Evolutionary conservation across 2,113 vertebrate genomes (phyloP), one percentile per base, ranked within the genome.

Genomic region (Thamnaconus septentrionalis): DNA sequence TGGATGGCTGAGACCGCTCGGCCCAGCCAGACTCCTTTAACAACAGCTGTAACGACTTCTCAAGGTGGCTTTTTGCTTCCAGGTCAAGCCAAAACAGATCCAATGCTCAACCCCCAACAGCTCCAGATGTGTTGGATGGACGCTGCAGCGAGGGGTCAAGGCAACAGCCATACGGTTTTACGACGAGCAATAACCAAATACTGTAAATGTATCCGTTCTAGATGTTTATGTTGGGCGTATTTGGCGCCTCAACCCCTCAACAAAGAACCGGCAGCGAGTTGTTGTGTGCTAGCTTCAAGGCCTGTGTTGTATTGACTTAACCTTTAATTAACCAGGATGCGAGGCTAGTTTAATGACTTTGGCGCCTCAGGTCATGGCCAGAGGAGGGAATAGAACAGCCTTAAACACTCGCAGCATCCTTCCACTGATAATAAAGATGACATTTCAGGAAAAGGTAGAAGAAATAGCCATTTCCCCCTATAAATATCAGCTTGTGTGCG

Each of bases 321-420:
- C 78, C 79, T 84, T 87, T 76, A 82, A 83, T 85, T 84, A 85
- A 76, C 57, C 77, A 63, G 62, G 61, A 78, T 46, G 66, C 69
- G 48, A 40, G 31, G 70, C 59, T 59, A 63, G 64, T 80, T 79
- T 75, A 82, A 86, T 80, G 80, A 65, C 66, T 71, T 59, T 74
- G 12, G 18, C 31, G 66, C 79, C 78, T 75, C 66, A 49, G 85
- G 85, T 82, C 82, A 82, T 31, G 75, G 79, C 53, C 60, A 56
- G 56, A 57, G 54, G n/a, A 50, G 71, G 58, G 71, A 83, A 76
- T 71, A 65, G 71, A 57, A 62, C 52, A 67, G 72, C 57, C 56
- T 81, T 64, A 57, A 69, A 80, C 56, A 41, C 47, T 57, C 60
- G 43, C 47, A 57, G 18, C 65, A 71, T 63, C 12, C 40, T 40